A percentile compares a stretch with the other conserved stretches of the same genome.
phyloP scores from a whole-genome alignment of 2,797 vertebrate genomes.

The Coreius guichenoti region DNA sequence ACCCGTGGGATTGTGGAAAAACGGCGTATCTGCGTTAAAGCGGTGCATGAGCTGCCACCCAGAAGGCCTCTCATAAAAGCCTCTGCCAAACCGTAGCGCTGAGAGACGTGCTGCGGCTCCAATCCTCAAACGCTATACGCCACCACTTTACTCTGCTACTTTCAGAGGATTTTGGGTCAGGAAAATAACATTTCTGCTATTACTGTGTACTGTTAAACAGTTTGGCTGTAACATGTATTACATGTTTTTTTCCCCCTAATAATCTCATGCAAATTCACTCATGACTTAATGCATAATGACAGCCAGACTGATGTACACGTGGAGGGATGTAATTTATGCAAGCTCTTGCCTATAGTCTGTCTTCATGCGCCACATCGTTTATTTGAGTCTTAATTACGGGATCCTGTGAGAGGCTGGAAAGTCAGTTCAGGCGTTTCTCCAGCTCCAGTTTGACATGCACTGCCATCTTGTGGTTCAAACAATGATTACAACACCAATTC shows the following conservation, averaged over 20 bases:
- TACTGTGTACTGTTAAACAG: conserved; percentile 9
- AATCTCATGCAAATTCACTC: conserved; percentile 19
- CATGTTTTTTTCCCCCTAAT: neutral
- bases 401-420: neutral
- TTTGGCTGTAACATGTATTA: conserved; percentile 3
- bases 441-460: conserved; percentile 48
- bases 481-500: neutral
- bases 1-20: conserved; percentile 31
- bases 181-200: conserved; percentile 27
- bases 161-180: neutral
- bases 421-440: neutral
- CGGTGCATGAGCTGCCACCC: conserved; percentile 38
- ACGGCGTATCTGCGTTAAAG: conserved; percentile 21
- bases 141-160: conserved; percentile 9
- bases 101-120: conserved; percentile 26
- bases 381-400: neutral
- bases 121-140: neutral
- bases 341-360: neutral
- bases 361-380: conserved; percentile 8
- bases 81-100: conserved; percentile 28
- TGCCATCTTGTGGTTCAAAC: conserved; percentile 66
- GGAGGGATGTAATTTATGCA: neutral
- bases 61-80: conserved; percentile 41
- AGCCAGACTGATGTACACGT: neutral
- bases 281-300: conserved; percentile 3